Base-by-base conservation (phyloP, 2,113 vertebrate genomes). In the Petrocephalus zakoni region DNA sequence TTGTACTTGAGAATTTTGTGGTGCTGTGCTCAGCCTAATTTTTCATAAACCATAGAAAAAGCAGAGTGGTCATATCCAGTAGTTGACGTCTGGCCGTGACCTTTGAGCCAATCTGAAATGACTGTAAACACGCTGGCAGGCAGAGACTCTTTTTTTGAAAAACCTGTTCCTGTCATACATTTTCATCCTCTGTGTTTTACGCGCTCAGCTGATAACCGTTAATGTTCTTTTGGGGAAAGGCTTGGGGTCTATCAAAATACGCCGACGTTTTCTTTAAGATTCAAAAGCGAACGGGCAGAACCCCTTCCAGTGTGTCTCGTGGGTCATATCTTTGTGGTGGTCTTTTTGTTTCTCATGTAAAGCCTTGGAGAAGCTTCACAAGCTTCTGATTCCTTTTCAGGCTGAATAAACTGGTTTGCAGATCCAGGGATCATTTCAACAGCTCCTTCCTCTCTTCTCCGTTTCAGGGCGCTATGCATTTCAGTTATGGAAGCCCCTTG, bases 401-500 rank as follows among this genome's bases (percentile, higher is more conserved):
- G 34, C 17, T 42, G 29, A 42, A 42, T 68, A 13, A 68, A 10
- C 61, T 78, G 34, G 15, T 13, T 78, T 78, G 29, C 15, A 19
- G 72, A 42, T 19, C 34, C 7, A 15, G 34, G 34, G 17, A 2
- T 78, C 34, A 10, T 37, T 78, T 78, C 15, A 78, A 19, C 34
- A 78, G 17, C 34, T 25, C 34, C 6, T 81, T 52, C 81, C 10
- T 8, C 22, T 29, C 84, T 64, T 42, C 11, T 4, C 55, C 37
- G 58, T 72, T 93, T 89, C 92, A 99, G 97, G 98, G 89, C 97
- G 96, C 87, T 98, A 96, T 5, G 96, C 96, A 19, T 97, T 97
- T 92, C 97, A 94, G 22, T 92, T 98, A 87, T 97, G 97, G 97
- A 99, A 97, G 89, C 97, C 97, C 87, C 92, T 98, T 82, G 96